phyloP scores from a whole-genome alignment of 2,888 invertebrate genomes.

The Amblyjoppa proteus region DNA sequence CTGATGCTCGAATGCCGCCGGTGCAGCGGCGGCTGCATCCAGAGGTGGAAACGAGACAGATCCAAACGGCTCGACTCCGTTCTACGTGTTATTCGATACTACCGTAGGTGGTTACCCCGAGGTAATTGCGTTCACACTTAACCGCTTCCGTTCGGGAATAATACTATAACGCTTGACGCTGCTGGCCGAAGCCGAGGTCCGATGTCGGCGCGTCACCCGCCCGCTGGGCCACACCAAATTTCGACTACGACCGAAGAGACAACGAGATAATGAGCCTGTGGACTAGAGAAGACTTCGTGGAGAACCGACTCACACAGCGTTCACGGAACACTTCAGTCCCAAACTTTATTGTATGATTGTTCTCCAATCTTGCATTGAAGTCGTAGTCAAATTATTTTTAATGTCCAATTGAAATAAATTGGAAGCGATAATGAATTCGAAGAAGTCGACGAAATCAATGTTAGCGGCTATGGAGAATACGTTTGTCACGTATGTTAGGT shows the following conservation, averaged over 20 bases:
- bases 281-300: slow-evolving; percentile 49
- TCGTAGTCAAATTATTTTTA: slow-evolving; percentile 46
- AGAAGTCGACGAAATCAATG: slow-evolving; percentile 40
- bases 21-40: slow-evolving; percentile 54
- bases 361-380: background rate
- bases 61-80: slow-evolving; percentile 68
- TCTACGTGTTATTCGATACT: slow-evolving; percentile 82
- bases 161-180: slow-evolving; percentile 66
- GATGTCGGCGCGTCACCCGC: slow-evolving; percentile 13
- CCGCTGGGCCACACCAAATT: slow-evolving; percentile 62
- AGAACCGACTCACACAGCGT: slow-evolving; percentile 30
- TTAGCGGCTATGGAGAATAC: background rate
- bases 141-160: slow-evolving; percentile 74
- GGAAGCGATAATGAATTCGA: slow-evolving; percentile 27
- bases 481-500: background rate
- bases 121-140: slow-evolving; percentile 83
- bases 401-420: slow-evolving; percentile 53
- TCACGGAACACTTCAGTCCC: slow-evolving; percentile 42
- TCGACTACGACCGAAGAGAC: slow-evolving; percentile 31
- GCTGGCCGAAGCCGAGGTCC: slow-evolving; percentile 41
- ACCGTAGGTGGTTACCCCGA: slow-evolving; percentile 80
- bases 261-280: slow-evolving; percentile 64
- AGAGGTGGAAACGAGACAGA: slow-evolving; percentile 56
- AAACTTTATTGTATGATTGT: slow-evolving; percentile 49
- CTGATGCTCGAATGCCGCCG: slow-evolving; percentile 62